Percentiles rank a stretch among this genome's conserved stretches.
Conservation (phyloP, 2,888 invertebrate species). For the Phortica okadai region DNA sequence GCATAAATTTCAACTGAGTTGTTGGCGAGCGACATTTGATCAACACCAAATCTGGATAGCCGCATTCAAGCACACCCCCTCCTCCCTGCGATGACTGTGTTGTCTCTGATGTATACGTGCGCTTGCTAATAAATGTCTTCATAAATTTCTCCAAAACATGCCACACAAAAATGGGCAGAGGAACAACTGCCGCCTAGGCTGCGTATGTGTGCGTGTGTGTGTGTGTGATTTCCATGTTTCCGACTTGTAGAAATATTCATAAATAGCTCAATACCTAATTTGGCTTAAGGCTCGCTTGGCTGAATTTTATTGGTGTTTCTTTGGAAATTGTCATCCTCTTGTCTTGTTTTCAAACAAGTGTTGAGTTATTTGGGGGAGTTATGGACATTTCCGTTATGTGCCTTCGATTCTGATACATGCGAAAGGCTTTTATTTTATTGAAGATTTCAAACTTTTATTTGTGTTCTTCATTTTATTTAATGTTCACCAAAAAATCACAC, state of each 20-base stretch:
- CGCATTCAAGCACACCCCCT: not conserved
- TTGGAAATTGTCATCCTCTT: conserved; percentile 13
- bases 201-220: conserved; percentile 30
- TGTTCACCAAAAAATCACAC: not conserved
- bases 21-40: conserved; percentile 36
- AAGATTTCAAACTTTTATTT: not conserved
- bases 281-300: not conserved
- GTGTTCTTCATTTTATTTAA: not conserved
- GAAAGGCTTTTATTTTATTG: not conserved
- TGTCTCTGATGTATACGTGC: conserved; percentile 63
- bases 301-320: not conserved
- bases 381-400: not conserved
- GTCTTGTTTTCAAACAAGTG: not conserved
- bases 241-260: conserved; percentile 15
- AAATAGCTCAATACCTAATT: conserved; percentile 25
- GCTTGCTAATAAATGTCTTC: conserved; percentile 71
- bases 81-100: conserved; percentile 38
- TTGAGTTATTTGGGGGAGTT: not conserved
- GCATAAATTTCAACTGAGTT: conserved; percentile 53
- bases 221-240: not conserved
- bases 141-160: conserved; percentile 65
- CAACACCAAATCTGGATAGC: conserved; percentile 9
- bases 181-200: conserved; percentile 37
- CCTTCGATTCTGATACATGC: not conserved
- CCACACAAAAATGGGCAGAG: conserved; percentile 37